Conservation (phyloP, 1,140 invertebrate species). For the Pemphigus obesinymphae region DNA sequence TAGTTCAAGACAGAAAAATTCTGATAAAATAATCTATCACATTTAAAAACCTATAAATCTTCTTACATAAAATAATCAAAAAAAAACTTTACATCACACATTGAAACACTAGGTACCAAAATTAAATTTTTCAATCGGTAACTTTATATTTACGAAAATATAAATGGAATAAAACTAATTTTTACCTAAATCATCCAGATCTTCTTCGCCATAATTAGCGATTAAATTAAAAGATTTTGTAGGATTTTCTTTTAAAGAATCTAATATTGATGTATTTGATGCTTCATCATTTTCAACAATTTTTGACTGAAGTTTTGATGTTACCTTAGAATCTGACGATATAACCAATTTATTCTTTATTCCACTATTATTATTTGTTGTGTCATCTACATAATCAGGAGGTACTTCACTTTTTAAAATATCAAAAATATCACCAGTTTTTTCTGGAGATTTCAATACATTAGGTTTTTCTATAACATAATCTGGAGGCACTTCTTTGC, state of each 20-base stretch:
- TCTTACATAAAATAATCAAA: too few species aligned
- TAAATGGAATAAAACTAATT: not conserved
- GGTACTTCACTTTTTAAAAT: conserved; percentile 36
- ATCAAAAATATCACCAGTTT: conserved; percentile 20
- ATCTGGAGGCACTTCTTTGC: conserved; percentile 26
- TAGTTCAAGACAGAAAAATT: too few species aligned
- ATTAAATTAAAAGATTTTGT: conserved; percentile 2
- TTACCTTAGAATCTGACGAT: not conserved
- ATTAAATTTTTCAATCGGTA: too few species aligned
- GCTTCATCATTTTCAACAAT: not conserved
- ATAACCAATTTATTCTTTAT: not conserved
- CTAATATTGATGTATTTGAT: not conserved
- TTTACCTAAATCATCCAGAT: not conserved
- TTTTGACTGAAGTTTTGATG: not conserved
- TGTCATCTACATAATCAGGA: not conserved
- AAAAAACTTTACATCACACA: too few species aligned
- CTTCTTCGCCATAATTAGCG: conserved; percentile 8
- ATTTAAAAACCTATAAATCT: too few species aligned
- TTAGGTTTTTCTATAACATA: not conserved
- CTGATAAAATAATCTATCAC: too few species aligned
- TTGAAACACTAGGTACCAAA: too few species aligned
- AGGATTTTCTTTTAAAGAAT: not conserved
- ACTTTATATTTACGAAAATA: too few species aligned
- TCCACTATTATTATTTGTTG: not conserved
- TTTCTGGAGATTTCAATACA: not conserved